Percentiles rank a stretch among this genome's conserved stretches.
phyloP scores from a whole-genome alignment of 2,113 vertebrate genomes.

The Marmota monax region DNA sequence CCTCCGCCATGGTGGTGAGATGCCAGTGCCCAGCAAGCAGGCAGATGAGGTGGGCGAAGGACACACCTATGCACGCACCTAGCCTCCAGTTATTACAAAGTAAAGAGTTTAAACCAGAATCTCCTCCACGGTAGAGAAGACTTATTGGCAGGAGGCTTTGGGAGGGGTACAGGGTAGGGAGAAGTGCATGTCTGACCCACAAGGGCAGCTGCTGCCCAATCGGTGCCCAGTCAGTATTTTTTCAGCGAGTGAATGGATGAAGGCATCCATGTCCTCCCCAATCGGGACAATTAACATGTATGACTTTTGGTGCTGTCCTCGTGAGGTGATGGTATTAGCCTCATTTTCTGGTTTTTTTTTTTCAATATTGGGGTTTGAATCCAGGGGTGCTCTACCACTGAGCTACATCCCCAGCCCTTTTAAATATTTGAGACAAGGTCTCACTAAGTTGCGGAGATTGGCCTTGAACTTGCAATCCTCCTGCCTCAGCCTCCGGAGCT shows the following conservation, averaged over 20 bases:
- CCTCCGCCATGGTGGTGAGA: neutral
- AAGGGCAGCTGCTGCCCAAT: neutral
- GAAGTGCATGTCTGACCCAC: neutral
- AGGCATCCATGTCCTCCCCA: neutral
- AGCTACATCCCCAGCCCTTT: too few species aligned
- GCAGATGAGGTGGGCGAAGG: too few species aligned
- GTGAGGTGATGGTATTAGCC: neutral
- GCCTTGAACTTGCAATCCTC: too few species aligned
- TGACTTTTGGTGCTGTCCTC: neutral
- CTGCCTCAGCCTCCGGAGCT: too few species aligned
- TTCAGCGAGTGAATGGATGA: neutral
- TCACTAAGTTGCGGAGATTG: too few species aligned
- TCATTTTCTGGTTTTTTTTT: too few species aligned
- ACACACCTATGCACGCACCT: neutral
- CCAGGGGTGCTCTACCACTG: too few species aligned
- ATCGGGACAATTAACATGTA: neutral
- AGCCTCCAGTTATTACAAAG: neutral
- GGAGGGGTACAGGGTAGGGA: neutral
- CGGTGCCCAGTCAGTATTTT: neutral
- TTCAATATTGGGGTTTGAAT: too few species aligned
- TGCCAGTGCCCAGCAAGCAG: neutral
- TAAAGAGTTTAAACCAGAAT: slow-evolving; percentile 19
- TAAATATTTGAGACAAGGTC: too few species aligned
- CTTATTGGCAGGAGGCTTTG: neutral
- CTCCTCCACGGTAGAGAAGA: neutral